Conservation (phyloP, 2,113 vertebrate genomes). For the Malurus cyaneus region DNA sequence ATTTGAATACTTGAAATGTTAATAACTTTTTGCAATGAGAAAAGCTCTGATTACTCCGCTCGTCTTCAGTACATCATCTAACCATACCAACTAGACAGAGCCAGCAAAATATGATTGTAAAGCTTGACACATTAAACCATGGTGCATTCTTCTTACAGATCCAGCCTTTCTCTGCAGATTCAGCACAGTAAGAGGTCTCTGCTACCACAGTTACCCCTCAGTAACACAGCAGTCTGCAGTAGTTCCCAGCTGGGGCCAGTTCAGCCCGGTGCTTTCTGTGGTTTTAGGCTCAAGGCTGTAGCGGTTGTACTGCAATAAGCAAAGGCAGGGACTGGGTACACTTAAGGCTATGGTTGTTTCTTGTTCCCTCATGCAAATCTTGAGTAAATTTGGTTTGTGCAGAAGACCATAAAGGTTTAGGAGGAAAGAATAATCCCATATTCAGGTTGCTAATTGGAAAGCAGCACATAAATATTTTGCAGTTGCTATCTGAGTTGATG, state of each 20-base stretch:
- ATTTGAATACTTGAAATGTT: neutral
- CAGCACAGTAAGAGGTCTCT: neutral
- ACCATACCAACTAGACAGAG: neutral
- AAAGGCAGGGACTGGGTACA: neutral
- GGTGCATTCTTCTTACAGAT: neutral
- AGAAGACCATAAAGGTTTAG: neutral
- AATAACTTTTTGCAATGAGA: neutral
- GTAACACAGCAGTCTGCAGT: neutral
- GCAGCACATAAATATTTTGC: neutral
- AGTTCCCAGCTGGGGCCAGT: neutral
- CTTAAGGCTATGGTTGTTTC: neutral
- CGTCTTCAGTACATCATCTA: neutral
- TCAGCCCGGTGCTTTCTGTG: neutral
- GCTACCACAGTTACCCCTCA: neutral
- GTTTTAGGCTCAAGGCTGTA: neutral
- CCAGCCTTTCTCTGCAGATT: neutral
- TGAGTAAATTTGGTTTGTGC: neutral
- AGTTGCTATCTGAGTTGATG: neutral
- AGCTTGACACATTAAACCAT: neutral
- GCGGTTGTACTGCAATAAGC: neutral
- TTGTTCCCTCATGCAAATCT: neutral
- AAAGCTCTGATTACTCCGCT: neutral
- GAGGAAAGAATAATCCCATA: neutral
- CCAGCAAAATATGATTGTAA: neutral
- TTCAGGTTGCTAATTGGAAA: neutral